phyloP scores from a whole-genome alignment of 2,797 vertebrate genomes.

The Xenops minutus region DNA sequence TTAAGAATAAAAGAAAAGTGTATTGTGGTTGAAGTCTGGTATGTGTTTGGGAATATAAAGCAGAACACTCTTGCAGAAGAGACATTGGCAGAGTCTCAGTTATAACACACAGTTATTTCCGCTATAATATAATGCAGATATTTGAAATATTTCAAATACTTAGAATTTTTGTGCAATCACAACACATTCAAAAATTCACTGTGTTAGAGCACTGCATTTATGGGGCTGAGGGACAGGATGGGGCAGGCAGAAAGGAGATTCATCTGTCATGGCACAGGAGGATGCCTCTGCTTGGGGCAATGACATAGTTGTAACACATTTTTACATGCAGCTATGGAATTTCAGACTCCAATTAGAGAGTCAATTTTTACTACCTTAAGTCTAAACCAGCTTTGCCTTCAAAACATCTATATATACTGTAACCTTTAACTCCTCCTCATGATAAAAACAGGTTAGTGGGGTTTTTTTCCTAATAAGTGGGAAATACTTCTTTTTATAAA shows the following conservation, averaged over 20 bases:
- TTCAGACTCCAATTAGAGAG: background rate
- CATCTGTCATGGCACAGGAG: background rate
- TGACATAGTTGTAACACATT: background rate
- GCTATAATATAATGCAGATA: background rate
- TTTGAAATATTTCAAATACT: slow-evolving; percentile 1
- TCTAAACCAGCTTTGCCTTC: background rate
- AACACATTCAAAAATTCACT: background rate
- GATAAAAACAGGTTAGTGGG: background rate
- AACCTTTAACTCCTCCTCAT: background rate
- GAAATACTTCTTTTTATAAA: background rate
- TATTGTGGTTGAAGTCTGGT: slow-evolving; percentile 5
- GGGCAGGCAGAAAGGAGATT: background rate
- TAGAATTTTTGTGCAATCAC: background rate
- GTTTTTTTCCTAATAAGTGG: background rate
- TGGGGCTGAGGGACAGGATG: background rate
- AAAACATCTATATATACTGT: background rate
- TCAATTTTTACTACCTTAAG: background rate
- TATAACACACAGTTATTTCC: background rate
- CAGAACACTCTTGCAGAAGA: background rate
- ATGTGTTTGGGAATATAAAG: slow-evolving; percentile 24
- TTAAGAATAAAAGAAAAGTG: slow-evolving; percentile 3
- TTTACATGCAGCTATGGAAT: background rate
- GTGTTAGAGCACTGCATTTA: background rate
- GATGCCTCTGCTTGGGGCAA: background rate
- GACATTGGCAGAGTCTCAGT: background rate